Evolutionary conservation across 2,888 invertebrate species (phyloP).

Genomic region (Syrphus vitripennis): DNA sequence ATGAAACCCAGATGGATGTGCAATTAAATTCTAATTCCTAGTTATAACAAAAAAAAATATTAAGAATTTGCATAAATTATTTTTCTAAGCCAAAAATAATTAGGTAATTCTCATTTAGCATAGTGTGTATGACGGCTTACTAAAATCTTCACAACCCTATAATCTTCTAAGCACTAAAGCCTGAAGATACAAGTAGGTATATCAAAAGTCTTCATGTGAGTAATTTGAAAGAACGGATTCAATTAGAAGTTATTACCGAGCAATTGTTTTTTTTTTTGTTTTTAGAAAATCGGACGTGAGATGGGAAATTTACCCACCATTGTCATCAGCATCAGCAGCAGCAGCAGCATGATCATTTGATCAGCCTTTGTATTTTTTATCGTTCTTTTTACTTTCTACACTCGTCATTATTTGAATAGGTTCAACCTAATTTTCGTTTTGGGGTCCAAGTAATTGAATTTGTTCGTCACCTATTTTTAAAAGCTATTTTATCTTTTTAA

Average conservation of each 20-base stretch:
- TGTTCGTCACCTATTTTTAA: too few relatives aligned
- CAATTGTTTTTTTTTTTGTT: too few relatives aligned
- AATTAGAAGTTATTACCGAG: slow-evolving; percentile 44
- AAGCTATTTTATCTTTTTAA: too few relatives aligned
- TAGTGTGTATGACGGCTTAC: background rate
- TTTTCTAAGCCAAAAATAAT: background rate
- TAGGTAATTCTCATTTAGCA: background rate
- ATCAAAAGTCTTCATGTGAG: slow-evolving; percentile 25
- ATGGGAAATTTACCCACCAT: slow-evolving; percentile 60
- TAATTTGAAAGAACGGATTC: background rate
- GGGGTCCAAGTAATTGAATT: too few relatives aligned
- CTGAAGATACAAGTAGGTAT: background rate
- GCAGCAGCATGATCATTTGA: slow-evolving; percentile 21
- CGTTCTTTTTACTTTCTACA: background rate
- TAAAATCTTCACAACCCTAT: background rate
- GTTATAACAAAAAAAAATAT: background rate
- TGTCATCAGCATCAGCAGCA: slow-evolving; percentile 25
- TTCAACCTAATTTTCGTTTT: too few relatives aligned
- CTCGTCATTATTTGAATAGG: background rate
- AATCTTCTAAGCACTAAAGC: background rate
- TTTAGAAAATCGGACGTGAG: slow-evolving; percentile 58
- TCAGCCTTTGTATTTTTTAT: background rate
- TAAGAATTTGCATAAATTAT: slow-evolving; percentile 18
- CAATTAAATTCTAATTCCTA: slow-evolving; percentile 1
- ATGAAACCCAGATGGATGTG: background rate